Evolutionary conservation across 2,888 invertebrate species (phyloP), one percentile per base, ranked within the genome.

Genomic region (Tenodera sinensis): DNA sequence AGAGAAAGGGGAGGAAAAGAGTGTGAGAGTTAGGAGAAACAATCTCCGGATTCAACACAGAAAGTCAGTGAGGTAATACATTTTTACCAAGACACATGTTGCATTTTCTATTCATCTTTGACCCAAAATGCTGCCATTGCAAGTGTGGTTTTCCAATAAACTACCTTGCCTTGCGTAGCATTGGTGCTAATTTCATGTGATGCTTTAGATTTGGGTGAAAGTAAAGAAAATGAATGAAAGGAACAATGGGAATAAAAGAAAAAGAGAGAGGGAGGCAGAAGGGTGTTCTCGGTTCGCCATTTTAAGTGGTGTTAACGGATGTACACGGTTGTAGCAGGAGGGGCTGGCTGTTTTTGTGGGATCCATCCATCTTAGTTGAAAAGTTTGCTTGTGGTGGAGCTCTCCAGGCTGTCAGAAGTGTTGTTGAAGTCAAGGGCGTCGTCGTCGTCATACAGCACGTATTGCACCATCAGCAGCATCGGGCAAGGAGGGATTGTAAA

Each of bases 301-400:
- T 71, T 71, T 71, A 71, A 71, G 54, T 71, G 54, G 54, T 71
- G 54, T 71, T 71, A 71, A 71, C 54, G 54, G 54, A 71, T 71
- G 54, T 71, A 71, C 54, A 71, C 25, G 42, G 20, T 71, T 71
- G 54, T 71, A 71, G 54, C 54, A 6, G 15, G 54, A 71, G 54
- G 54, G 85, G n/a, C 47, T 12, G 85, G n/a, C 47, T 12, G 27
- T 85, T 71, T 84, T 54, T 85, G 85, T 54, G 85, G 85, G 54
- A 85, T 85, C 54, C 85, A 85, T 85, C 85, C 85, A 85, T 85
- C 85, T 85, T 85, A 85, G 85, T 85, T 85, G 85, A 85, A 54
- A 85, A 85, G 47, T 54, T 85, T 42, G 54, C 54, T 71, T 71
- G 54, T 71, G 54, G 20, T 20, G 85, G 20, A 28, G 54, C 47